Conservation (phyloP, 1,140 invertebrate species). For the Ptiloglossa arizonensis region DNA sequence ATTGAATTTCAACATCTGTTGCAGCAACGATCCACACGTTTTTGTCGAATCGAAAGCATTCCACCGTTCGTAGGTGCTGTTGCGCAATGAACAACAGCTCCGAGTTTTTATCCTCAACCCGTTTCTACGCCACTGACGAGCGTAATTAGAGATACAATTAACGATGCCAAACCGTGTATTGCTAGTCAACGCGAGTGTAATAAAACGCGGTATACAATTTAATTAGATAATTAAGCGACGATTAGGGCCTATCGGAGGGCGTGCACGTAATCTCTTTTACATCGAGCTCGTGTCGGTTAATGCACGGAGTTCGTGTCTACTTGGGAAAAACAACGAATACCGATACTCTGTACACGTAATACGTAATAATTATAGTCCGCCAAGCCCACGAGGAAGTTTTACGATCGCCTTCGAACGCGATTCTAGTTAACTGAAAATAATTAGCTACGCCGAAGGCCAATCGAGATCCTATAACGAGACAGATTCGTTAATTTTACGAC, state of each 20-base stretch:
- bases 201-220: slow-evolving; percentile 46
- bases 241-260: slow-evolving; percentile 32
- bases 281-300: background rate
- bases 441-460: background rate
- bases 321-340: background rate
- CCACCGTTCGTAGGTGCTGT: background rate
- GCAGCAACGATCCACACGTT: background rate
- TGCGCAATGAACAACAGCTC: background rate
- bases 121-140: slow-evolving; percentile 39
- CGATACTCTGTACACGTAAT: slow-evolving; percentile 3
- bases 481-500: background rate
- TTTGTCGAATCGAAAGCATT: background rate
- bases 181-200: slow-evolving; percentile 60
- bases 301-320: background rate
- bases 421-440: background rate
- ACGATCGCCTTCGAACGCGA: background rate
- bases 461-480: background rate
- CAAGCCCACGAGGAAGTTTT: background rate
- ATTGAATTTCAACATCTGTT: background rate
- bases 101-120: background rate
- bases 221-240: slow-evolving; percentile 48
- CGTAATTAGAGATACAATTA: slow-evolving; percentile 54
- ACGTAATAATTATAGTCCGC: background rate
- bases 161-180: slow-evolving; percentile 65
- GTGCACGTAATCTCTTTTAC: slow-evolving; percentile 38